These are phyloP conservation scores for Toxotes lorentzi DNA, from an alignment of 2,797 vertebrate genomes.

Conservation along the genomic window DNA sequence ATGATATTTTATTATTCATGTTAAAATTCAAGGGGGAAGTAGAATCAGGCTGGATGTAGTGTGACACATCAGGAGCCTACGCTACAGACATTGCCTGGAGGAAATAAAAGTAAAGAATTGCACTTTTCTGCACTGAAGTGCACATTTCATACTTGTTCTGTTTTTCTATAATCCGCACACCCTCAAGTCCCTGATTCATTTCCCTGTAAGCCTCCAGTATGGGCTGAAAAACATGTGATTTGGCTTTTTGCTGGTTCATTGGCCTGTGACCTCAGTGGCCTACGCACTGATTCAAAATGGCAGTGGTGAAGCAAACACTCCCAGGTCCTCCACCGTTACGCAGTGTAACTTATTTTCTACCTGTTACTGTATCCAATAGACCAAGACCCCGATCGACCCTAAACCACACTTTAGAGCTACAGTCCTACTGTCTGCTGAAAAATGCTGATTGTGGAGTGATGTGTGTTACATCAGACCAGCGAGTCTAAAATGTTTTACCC, in stretches of 20 bases:
- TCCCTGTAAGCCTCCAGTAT: conserved; percentile 35
- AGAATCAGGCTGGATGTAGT: conserved; percentile 20
- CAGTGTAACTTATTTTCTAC: not conserved
- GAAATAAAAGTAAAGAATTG: conserved; percentile 23
- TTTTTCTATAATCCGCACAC: conserved; percentile 31
- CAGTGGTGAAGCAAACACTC: not conserved
- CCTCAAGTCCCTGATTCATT: conserved; percentile 49
- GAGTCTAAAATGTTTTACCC: conserved; percentile 45
- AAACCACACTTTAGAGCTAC: conserved; percentile 3
- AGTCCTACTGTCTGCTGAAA: not conserved
- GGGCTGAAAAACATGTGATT: conserved; percentile 72
- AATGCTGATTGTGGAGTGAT: conserved; percentile 47
- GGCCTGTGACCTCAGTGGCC: conserved; percentile 45
- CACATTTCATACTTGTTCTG: not conserved
- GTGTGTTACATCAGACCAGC: conserved; percentile 45
- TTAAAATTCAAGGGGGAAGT: conserved; percentile 35
- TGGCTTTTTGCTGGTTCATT: conserved; percentile 69
- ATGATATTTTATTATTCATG: conserved; percentile 73
- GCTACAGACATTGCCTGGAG: conserved; percentile 12
- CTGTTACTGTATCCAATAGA: not conserved
- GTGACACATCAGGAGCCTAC: conserved; percentile 11
- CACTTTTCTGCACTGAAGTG: conserved; percentile 22
- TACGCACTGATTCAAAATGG: conserved; percentile 34
- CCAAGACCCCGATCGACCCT: not conserved
- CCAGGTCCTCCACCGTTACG: not conserved